Evolutionary conservation across 2,797 vertebrate genomes (phyloP), one percentile per base, ranked within the genome.

Genomic region (Eospalax fontanierii): DNA sequence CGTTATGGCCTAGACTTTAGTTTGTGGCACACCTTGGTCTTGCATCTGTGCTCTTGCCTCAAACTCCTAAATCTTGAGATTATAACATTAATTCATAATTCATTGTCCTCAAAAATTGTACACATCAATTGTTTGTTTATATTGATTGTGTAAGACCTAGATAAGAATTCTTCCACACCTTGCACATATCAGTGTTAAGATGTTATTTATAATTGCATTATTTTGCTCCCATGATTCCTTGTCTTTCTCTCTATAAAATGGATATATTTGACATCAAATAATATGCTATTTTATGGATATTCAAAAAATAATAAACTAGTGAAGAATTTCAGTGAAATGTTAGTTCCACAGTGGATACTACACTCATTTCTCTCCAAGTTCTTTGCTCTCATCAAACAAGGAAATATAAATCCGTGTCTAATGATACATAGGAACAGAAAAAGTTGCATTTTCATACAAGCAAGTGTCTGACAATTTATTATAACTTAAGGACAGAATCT

Each of bases 391-490:
- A 35, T 70, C 75, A 81, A 76, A 66, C 30, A 79, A 19, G 59
- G 12, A 89, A 87, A 79, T 82, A 95, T 89, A 92, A 90, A 89
- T 93, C 87, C 91, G 33, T 68, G 50, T 74, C 91, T 95, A 96
- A 85, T 82, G 73, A 89, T 46, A 71, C 63, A 74, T n/a, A 88
- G 80, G 9, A 94, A 79, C 12, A 57, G 30, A 95, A 35, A 91
- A 93, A 96, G 93, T 89, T 91, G 43, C n/a, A 91, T 96, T 95
- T 97, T 90, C 76, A 91, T 59, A 91, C 91, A 97, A 96, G 35
- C 87, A 96, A 87, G 68, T 95, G 96, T 96, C 83, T 95, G 78
- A 83, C 95, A 96, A 97, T 95, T 95, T 93, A 96, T 94, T 95
- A 87, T 96, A 95, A 97, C 92, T 93, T 94, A 93, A 61, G 70